phyloP scores from a whole-genome alignment of 2,888 invertebrate genomes.

The Crossocerus cetratus region DNA sequence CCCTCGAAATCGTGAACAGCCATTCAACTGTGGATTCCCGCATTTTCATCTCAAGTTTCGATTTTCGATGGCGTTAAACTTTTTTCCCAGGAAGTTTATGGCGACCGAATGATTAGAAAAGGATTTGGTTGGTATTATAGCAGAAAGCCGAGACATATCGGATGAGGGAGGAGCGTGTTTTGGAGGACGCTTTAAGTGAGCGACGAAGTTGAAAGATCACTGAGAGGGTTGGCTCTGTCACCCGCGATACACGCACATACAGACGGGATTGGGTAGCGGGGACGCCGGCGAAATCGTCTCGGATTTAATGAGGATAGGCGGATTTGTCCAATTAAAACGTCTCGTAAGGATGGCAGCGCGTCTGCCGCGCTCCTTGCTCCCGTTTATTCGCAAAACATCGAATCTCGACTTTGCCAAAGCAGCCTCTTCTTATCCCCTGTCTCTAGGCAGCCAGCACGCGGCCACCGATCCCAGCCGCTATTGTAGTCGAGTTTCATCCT shows the following conservation, averaged over 20 bases:
- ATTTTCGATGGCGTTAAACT: too few species aligned
- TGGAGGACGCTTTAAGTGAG: constrained; percentile 68
- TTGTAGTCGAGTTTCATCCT: constrained; percentile 40
- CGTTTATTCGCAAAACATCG: constrained; percentile 71
- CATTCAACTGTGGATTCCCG: not conserved
- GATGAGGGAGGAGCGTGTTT: constrained; percentile 44
- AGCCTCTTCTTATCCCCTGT: constrained; percentile 57
- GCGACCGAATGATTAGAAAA: constrained; percentile 21
- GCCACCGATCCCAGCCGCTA: constrained; percentile 55
- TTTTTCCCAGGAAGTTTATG: too few species aligned
- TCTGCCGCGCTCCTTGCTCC: constrained; percentile 62
- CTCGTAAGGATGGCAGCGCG: constrained; percentile 71
- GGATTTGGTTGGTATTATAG: constrained; percentile 15
- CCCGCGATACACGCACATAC: constrained; percentile 49
- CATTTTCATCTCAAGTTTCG: too few species aligned
- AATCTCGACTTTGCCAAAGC: constrained; percentile 60
- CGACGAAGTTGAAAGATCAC: constrained; percentile 69
- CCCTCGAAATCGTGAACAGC: not conserved
- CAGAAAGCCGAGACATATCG: not conserved
- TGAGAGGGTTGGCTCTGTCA: constrained; percentile 55
- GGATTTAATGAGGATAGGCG: constrained; percentile 78
- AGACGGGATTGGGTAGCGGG: constrained; percentile 36
- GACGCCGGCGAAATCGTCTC: constrained; percentile 55
- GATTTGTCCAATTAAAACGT: constrained; percentile 78
- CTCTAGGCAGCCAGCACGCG: constrained; percentile 28